Conservation (phyloP, 2,113 vertebrate genomes). For the Microcebus ravelobensis region DNA sequence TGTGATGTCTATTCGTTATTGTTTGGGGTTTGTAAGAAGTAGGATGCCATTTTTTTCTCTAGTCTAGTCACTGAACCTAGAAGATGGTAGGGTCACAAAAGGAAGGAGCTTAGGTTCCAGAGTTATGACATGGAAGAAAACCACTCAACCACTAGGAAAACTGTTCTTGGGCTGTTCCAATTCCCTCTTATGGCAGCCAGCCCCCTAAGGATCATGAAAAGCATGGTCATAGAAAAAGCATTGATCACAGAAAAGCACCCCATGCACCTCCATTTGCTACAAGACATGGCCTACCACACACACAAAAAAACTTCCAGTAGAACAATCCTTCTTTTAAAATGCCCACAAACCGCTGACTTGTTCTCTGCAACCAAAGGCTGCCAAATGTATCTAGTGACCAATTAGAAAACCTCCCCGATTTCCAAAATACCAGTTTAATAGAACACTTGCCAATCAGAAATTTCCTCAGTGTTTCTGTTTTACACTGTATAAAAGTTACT, state of each 20-base stretch:
- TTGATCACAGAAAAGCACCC: background rate
- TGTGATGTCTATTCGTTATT: background rate
- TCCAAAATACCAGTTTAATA: background rate
- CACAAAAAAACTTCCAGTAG: background rate
- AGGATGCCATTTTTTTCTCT: background rate
- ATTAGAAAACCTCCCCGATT: background rate
- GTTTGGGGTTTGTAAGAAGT: background rate
- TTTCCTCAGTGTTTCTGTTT: background rate
- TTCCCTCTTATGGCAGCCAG: background rate
- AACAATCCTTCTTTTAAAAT: background rate
- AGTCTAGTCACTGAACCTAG: background rate
- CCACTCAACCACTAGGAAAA: background rate
- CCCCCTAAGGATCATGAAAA: background rate
- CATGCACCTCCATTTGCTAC: background rate
- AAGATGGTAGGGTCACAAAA: background rate
- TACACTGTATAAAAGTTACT: background rate
- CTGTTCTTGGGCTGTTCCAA: background rate
- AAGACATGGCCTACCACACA: background rate
- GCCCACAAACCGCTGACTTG: background rate
- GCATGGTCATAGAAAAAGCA: too few species aligned
- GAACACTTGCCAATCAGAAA: background rate
- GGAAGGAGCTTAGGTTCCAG: fast-evolving
- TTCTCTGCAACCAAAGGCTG: background rate
- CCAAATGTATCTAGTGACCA: background rate
- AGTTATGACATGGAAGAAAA: background rate